Evolutionary conservation across 2,113 vertebrate species (phyloP).

Genomic region (Corvus cornix): DNA sequence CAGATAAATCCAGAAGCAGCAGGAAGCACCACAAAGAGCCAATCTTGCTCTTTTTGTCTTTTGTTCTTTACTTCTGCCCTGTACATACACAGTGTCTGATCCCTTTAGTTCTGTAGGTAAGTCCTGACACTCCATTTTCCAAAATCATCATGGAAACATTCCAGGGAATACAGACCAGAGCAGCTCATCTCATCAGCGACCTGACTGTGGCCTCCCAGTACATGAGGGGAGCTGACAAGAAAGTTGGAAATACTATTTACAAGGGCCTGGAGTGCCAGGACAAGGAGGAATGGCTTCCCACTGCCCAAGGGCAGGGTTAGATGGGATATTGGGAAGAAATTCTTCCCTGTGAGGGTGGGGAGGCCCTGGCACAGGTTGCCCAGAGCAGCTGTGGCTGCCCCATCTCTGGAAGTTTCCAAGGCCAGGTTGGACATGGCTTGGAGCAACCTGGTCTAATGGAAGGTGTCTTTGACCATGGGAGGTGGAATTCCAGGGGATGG

Average conservation of each 20-base stretch:
- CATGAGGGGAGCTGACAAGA: not conserved
- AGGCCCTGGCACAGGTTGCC: not conserved
- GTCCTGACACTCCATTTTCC: not conserved
- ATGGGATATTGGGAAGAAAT: not conserved
- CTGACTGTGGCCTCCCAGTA: not conserved
- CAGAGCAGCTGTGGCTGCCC: not conserved
- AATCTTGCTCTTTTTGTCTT: not conserved
- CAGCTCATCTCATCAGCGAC: not conserved
- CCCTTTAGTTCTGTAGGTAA: not conserved
- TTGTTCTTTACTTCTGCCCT: not conserved
- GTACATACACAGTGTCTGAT: too few relatives aligned
- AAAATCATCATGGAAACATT: not conserved
- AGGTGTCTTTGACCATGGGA: not conserved
- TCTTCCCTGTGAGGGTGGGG: not conserved
- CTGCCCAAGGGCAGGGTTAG: not conserved
- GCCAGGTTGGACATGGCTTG: not conserved
- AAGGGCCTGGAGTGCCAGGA: not conserved
- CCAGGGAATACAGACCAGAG: not conserved
- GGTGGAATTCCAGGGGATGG: not conserved
- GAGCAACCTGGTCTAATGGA: rapidly evolving
- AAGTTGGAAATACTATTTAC: not conserved
- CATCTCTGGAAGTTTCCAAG: not conserved
- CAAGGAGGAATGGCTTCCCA: not conserved
- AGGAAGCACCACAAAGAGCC: not conserved
- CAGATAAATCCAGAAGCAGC: not conserved